Evolutionary conservation across 2,113 vertebrate genomes (phyloP).

Genomic region (Synodontis membranacea): DNA sequence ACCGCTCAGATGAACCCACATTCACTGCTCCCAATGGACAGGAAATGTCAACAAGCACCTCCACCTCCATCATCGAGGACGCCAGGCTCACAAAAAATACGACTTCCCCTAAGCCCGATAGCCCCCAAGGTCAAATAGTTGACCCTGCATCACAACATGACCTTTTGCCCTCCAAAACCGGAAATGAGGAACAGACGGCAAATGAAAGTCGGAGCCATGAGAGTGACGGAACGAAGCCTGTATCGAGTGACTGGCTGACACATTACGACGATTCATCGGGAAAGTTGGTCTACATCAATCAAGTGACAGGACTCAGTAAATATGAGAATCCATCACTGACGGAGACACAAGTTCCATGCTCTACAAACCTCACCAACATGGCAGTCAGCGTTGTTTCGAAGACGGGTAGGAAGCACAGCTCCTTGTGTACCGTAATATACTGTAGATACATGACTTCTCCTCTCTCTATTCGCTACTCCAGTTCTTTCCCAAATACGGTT

Average conservation of each 20-base stretch:
- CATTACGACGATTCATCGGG: conserved; percentile 73
- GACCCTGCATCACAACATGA: conserved; percentile 27
- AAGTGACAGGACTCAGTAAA: conserved; percentile 85
- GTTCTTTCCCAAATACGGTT: not conserved
- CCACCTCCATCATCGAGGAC: not conserved
- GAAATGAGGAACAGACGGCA: conserved; percentile 35
- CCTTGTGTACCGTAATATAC: not conserved
- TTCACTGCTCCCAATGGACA: conserved; percentile 5
- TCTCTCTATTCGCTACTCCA: not conserved
- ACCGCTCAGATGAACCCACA: conserved; percentile 15
- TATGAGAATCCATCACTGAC: conserved; percentile 72
- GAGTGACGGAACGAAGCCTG: not conserved
- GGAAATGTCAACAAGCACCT: conserved; percentile 12
- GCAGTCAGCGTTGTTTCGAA: conserved; percentile 81
- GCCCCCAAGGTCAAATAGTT: conserved; percentile 35
- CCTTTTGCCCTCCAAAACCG: conserved; percentile 14
- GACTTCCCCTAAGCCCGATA: conserved; percentile 29
- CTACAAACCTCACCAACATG: conserved; percentile 85
- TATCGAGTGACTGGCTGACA: conserved; percentile 70
- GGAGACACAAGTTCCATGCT: conserved; percentile 74
- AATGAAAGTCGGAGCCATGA: conserved; percentile 7
- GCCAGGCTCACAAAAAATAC: conserved; percentile 16
- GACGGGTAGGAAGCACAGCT: conserved; percentile 72
- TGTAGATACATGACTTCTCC: not conserved
- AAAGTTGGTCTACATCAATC: conserved; percentile 86